Conservation (phyloP, 2,113 vertebrate genomes). For the Aspiorhynchus laticeps region DNA sequence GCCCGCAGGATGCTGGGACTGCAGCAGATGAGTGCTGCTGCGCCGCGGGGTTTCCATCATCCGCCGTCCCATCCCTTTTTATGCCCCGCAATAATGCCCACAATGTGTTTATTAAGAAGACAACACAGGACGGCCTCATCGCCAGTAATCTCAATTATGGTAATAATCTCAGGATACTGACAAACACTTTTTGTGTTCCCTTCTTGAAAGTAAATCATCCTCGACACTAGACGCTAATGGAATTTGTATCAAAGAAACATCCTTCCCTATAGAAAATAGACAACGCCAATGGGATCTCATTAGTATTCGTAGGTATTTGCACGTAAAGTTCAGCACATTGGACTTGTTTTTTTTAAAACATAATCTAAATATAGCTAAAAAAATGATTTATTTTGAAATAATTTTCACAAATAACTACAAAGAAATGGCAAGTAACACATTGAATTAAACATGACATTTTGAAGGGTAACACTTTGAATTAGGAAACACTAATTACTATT, state of each 20-base stretch:
- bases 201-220: slow-evolving; percentile 30
- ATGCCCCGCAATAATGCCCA: slow-evolving; percentile 46
- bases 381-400: no score
- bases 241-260: slow-evolving; percentile 35
- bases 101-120: slow-evolving; percentile 54
- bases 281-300: background rate
- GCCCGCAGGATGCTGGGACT: slow-evolving; percentile 43
- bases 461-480: background rate
- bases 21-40: slow-evolving; percentile 40
- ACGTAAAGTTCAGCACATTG: background rate
- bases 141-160: slow-evolving; percentile 53
- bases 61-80: slow-evolving; percentile 42
- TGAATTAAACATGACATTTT: background rate
- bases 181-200: slow-evolving; percentile 41
- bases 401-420: background rate
- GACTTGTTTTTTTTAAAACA: background rate
- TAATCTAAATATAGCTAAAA: no score
- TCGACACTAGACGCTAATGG: slow-evolving; percentile 25
- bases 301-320: background rate
- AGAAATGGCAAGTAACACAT: background rate
- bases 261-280: background rate
- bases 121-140: slow-evolving; percentile 42
- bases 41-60: slow-evolving; percentile 45
- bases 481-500: background rate
- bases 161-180: slow-evolving; percentile 51